These are phyloP conservation scores for Camponotus floridanus DNA, from an alignment of 1,140 invertebrate genomes.

Conservation along the genomic window DNA sequence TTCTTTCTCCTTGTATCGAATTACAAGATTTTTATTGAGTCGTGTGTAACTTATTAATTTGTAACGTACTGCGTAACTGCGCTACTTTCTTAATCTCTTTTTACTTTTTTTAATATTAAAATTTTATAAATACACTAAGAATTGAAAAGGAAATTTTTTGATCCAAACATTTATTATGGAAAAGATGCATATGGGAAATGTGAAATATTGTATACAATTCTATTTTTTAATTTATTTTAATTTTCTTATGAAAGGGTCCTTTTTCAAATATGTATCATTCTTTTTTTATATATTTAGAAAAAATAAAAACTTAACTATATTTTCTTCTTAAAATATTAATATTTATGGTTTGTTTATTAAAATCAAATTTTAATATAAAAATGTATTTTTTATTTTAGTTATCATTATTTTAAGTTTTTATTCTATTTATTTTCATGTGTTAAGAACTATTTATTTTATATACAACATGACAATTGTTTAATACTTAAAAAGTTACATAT, in stretches of 20 bases:
- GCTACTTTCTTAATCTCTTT: too few species aligned
- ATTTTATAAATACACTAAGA: too few species aligned
- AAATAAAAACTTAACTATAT: slow-evolving; percentile 18
- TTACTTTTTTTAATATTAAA: too few species aligned
- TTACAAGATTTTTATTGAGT: too few species aligned
- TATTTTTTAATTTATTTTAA: neutral
- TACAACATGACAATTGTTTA: neutral
- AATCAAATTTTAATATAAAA: slow-evolving; percentile 2
- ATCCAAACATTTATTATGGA: neutral
- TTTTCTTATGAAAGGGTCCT: slow-evolving; percentile 10
- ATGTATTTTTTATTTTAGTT: neutral
- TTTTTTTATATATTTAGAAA: neutral
- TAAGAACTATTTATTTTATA: neutral
- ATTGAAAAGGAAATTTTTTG: too few species aligned
- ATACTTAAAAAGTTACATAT: slow-evolving; percentile 1
- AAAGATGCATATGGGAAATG: neutral
- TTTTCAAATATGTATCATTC: neutral
- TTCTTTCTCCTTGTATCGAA: too few species aligned
- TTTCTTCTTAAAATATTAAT: neutral
- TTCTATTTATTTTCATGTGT: slow-evolving; percentile 1
- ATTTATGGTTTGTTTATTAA: neutral
- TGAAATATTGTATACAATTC: neutral
- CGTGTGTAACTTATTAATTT: too few species aligned
- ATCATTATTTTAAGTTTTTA: neutral
- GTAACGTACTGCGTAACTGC: too few species aligned